These are phyloP conservation scores for Eilema griseolum DNA, from an alignment of 2,888 invertebrate genomes.

Conservation along the genomic window DNA sequence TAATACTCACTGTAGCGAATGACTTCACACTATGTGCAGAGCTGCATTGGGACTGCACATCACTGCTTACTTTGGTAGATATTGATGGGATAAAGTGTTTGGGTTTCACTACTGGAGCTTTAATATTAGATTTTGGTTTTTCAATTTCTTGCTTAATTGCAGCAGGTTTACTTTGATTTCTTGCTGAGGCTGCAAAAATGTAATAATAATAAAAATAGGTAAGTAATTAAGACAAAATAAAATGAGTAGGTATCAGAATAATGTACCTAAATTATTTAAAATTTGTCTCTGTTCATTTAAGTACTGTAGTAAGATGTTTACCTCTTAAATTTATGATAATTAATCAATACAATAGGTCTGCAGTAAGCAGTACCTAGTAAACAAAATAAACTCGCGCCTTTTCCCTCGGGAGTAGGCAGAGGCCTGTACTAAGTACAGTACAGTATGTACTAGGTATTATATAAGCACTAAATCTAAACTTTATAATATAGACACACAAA, in stretches of 20 bases:
- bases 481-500: not conserved
- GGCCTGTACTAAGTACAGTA: not conserved
- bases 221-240: not conserved
- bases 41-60: constrained; percentile 74
- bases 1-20: constrained; percentile 73
- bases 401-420: not conserved
- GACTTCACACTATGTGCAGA: constrained; percentile 71
- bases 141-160: constrained; percentile 61
- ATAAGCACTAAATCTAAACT: too few species aligned
- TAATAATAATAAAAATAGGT: not conserved
- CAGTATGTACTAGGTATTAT: too few species aligned
- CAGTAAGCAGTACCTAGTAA: too few species aligned
- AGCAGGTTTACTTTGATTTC: constrained; percentile 55
- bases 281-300: too few species aligned
- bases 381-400: not conserved
- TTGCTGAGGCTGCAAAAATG: constrained; percentile 55
- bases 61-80: constrained; percentile 55
- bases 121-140: constrained; percentile 47
- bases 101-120: constrained; percentile 45
- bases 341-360: too few species aligned
- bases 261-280: not conserved
- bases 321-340: too few species aligned
- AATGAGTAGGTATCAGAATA: not conserved
- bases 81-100: constrained; percentile 45
- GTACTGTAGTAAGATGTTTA: too few species aligned